Evolutionary conservation across 2,113 vertebrate genomes (phyloP).

Genomic region (Alosa alosa): DNA sequence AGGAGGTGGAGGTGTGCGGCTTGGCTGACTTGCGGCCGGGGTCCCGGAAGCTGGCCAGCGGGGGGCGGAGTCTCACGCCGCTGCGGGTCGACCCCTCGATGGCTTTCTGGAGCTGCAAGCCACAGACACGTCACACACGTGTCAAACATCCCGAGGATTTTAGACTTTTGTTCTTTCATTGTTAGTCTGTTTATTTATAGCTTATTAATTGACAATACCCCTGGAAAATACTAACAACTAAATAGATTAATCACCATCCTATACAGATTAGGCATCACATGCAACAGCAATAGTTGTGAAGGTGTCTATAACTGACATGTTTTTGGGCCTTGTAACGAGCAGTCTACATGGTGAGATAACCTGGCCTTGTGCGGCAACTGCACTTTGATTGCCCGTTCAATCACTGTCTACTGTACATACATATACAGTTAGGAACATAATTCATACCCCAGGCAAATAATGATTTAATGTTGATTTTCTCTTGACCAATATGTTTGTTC

Average conservation of each 20-base stretch:
- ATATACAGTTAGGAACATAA: no score
- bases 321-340: not conserved
- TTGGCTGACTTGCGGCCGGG: constrained; percentile 62
- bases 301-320: not conserved
- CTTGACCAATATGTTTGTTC: no score
- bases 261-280: not conserved
- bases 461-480: no score
- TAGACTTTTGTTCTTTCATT: not conserved
- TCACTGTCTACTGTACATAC: no score
- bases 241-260: not conserved
- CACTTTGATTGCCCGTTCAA: no score
- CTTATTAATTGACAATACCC: not conserved
- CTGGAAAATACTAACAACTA: not conserved
- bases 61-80: constrained; percentile 85
- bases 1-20: constrained; percentile 50
- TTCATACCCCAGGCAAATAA: no score
- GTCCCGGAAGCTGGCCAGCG: constrained; percentile 88
- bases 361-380: no score
- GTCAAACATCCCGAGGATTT: not conserved
- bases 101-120: constrained; percentile 86
- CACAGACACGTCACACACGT: not conserved
- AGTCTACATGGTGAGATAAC: not conserved
- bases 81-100: constrained; percentile 90
- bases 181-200: not conserved
- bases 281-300: not conserved